phyloP scores from a whole-genome alignment of 2,888 invertebrate genomes.

The Ormyrus thymus region DNA sequence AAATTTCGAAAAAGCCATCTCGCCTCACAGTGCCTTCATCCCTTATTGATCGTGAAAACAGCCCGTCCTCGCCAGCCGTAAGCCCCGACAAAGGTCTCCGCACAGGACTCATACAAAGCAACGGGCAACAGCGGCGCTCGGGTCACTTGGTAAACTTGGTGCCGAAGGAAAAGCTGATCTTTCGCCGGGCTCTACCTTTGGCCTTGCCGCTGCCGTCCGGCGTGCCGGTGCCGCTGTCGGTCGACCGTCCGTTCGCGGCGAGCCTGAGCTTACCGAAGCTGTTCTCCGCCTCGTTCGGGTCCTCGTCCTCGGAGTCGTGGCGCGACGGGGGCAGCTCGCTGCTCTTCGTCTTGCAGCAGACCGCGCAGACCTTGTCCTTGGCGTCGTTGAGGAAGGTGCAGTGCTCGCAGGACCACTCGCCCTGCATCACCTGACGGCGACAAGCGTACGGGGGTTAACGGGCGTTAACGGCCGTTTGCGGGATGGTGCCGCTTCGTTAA shows the following conservation, averaged over 20 bases:
- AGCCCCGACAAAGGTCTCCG: no score
- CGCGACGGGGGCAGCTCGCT: conserved; percentile 66
- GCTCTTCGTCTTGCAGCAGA: conserved; percentile 88
- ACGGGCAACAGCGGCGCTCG: background rate
- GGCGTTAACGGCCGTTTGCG: no score
- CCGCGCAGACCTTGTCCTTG: conserved; percentile 86
- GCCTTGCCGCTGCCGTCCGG: conserved; percentile 62
- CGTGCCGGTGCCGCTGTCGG: no score
- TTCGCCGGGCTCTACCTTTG: conserved; percentile 84
- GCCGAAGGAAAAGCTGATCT: conserved; percentile 85
- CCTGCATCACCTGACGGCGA: conserved; percentile 33
- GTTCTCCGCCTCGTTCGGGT: conserved; percentile 58
- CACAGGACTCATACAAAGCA: background rate
- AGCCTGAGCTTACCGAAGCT: conserved; percentile 61
- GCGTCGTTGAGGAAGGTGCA: conserved; percentile 92
- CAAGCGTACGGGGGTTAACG: no score
- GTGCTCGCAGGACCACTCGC: conserved; percentile 90
- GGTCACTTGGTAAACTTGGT: conserved; percentile 78
- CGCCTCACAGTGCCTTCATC: background rate
- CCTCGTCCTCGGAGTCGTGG: conserved; percentile 52
- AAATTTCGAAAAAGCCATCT: background rate
- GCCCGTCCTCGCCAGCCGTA: no score
- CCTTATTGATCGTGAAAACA: background rate
- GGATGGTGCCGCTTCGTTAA: background rate
- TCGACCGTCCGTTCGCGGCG: conserved; percentile 25